Conservation (phyloP, 2,113 vertebrate genomes). For the Phrynosoma blainvillii region DNA sequence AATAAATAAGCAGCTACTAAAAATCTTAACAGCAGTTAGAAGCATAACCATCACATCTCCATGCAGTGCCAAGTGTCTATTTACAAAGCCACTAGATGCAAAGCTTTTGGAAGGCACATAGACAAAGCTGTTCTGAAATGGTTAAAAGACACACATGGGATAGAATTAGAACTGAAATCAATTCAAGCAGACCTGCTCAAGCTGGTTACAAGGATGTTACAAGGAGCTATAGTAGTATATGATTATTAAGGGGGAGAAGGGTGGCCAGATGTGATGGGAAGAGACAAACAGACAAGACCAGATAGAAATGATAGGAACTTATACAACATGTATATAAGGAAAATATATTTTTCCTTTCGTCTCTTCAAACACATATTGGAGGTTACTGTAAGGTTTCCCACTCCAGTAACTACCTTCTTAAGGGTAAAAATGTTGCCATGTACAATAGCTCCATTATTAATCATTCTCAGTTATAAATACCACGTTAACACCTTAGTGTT, state of each 20-base stretch:
- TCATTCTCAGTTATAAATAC: background rate
- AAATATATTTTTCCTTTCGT: background rate
- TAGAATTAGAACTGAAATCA: background rate
- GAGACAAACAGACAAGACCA: background rate
- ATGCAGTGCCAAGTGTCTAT: background rate
- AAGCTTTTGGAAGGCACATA: background rate
- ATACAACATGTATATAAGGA: background rate
- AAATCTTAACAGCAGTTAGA: background rate
- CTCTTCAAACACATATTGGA: background rate
- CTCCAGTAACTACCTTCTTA: background rate
- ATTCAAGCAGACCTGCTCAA: background rate
- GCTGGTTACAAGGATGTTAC: constrained; percentile 1
- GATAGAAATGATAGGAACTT: background rate
- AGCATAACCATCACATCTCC: background rate
- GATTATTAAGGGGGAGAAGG: background rate
- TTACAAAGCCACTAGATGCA: background rate
- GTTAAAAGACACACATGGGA: constrained; percentile 5
- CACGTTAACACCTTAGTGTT: background rate
- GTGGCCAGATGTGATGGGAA: no score
- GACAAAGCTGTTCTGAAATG: constrained; percentile 10
- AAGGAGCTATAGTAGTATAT: background rate
- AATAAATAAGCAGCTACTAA: constrained; percentile 24
- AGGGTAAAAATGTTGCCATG: background rate
- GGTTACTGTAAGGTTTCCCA: background rate
- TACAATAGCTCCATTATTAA: background rate